A percentile compares a stretch with the other conserved stretches of the same genome.
phyloP scores from a whole-genome alignment of 2,797 vertebrate genomes.

The Erpetoichthys calabaricus region DNA sequence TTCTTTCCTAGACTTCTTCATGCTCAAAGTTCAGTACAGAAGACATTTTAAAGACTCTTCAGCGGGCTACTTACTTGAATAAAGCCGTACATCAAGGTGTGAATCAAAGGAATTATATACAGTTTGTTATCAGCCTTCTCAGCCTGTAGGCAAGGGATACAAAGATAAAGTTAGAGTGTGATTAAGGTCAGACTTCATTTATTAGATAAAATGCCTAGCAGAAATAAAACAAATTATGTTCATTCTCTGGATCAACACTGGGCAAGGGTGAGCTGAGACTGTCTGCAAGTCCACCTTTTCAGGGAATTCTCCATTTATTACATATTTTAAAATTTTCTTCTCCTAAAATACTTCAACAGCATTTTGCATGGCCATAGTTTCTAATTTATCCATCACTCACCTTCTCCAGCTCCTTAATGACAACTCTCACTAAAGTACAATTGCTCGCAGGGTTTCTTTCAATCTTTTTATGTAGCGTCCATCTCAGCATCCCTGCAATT shows the following conservation, averaged over 20 bases:
- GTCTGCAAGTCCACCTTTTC: too few relatives aligned
- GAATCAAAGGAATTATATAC: conserved; percentile 75
- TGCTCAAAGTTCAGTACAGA: too few relatives aligned
- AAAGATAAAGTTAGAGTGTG: background rate
- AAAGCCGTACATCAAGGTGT: conserved; percentile 79
- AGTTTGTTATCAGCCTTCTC: conserved; percentile 55
- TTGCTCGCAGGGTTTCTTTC: conserved; percentile 60
- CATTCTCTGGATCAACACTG: background rate
- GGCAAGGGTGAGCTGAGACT: background rate
- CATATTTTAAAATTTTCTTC: background rate
- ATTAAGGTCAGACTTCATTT: background rate
- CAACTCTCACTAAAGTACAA: conserved; percentile 57
- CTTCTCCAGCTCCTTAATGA: conserved; percentile 81
- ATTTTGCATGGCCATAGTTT: background rate
- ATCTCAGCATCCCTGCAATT: conserved; percentile 73
- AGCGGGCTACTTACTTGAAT: conserved; percentile 55
- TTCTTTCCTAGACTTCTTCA: too few relatives aligned
- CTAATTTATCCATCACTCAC: conserved; percentile 35
- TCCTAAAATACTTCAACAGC: background rate
- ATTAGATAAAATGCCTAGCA: background rate
- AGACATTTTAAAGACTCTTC: too few relatives aligned
- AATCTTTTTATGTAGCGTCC: conserved; percentile 85
- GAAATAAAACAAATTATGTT: background rate
- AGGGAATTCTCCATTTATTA: too few relatives aligned
- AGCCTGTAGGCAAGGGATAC: conserved; percentile 44